Evolutionary conservation across 2,888 invertebrate genomes (phyloP).

Genomic region (Vesta saturnalis): DNA sequence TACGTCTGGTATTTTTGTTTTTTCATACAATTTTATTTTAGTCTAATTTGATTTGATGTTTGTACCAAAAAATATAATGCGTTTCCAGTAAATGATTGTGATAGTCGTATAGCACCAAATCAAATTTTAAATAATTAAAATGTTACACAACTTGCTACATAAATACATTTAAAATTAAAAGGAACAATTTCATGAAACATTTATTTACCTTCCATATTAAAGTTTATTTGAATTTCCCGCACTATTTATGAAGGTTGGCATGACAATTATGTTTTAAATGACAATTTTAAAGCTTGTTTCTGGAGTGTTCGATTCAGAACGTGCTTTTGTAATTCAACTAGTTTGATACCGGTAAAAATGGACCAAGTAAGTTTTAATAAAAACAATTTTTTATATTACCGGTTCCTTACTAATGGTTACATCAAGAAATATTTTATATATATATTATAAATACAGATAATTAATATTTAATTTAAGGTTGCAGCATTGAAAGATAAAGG

Average conservation of each 20-base stretch:
- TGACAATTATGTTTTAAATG: constrained; percentile 3
- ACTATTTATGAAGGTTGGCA: not conserved
- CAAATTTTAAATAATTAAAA: too few relatives aligned
- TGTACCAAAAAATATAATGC: too few relatives aligned
- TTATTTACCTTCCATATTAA: too few relatives aligned
- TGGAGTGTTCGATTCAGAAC: constrained; percentile 11
- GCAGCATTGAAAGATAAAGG: constrained; percentile 86
- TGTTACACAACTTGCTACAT: too few relatives aligned
- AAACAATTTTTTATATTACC: too few relatives aligned
- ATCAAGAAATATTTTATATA: not conserved
- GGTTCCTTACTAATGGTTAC: not conserved
- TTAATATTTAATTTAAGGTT: constrained; percentile 66
- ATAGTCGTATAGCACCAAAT: too few relatives aligned
- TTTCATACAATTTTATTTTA: too few relatives aligned
- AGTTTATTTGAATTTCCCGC: constrained; percentile 8
- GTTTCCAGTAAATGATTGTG: too few relatives aligned
- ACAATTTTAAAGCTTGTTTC: constrained; percentile 12
- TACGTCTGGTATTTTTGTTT: too few relatives aligned
- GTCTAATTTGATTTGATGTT: too few relatives aligned
- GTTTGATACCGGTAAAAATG: not conserved
- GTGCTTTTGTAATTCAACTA: not conserved
- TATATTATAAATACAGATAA: not conserved
- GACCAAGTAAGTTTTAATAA: constrained; percentile 1
- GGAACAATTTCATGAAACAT: too few relatives aligned
- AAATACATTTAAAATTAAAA: too few relatives aligned